A percentile compares a stretch with the other conserved stretches of the same genome.
Evolutionary conservation across 2,797 vertebrate species (phyloP).

Genomic region (Heterohyrax brucei): DNA sequence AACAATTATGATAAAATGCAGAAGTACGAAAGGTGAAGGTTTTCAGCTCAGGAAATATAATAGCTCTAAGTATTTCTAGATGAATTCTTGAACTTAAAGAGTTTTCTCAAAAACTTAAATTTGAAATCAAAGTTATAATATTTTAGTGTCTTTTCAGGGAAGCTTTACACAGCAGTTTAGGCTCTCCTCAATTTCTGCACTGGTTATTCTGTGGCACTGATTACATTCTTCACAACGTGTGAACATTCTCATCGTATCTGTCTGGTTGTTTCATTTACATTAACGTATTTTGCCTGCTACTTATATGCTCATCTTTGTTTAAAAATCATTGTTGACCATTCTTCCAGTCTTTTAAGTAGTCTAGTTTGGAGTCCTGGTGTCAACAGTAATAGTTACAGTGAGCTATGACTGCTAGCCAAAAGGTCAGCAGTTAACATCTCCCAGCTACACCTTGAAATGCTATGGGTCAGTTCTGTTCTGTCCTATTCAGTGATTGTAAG

Average conservation of each 20-base stretch:
- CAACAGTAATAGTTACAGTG: too few relatives aligned
- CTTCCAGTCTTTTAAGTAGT: constrained; percentile 45
- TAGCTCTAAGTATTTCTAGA: constrained; percentile 33
- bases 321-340: not conserved
- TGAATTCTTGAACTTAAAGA: not conserved
- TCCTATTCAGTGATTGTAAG: too few relatives aligned
- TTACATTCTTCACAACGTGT: not conserved
- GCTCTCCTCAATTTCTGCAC: not conserved
- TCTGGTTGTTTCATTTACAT: not conserved
- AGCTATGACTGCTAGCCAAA: too few relatives aligned
- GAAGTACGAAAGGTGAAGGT: not conserved
- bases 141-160: not conserved
- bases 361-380: not conserved
- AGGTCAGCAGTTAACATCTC: too few relatives aligned
- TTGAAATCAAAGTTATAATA: not conserved
- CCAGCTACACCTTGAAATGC: too few relatives aligned
- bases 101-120: not conserved
- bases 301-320: not conserved
- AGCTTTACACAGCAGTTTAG: not conserved
- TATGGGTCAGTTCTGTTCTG: too few relatives aligned
- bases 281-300: too few relatives aligned
- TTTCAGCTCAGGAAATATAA: not conserved
- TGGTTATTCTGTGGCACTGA: too few relatives aligned
- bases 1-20: not conserved
- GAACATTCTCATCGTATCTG: not conserved